Evolutionary conservation across 1,140 invertebrate species (phyloP).

Genomic region (Andricus grossulariae): DNA sequence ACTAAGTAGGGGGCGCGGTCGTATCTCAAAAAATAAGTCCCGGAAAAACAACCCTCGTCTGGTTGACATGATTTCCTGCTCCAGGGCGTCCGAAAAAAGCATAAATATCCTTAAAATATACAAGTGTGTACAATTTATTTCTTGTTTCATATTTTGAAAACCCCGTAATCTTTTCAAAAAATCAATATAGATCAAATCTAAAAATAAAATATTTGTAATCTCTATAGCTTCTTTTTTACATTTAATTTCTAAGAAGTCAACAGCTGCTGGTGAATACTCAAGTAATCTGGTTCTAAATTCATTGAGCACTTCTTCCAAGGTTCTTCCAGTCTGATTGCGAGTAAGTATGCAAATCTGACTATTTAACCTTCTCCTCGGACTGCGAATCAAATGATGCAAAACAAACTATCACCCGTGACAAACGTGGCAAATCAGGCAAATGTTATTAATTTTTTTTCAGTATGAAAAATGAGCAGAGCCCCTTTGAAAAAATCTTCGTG

Average conservation of each 20-base stretch:
- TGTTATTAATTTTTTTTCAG: too few relatives aligned
- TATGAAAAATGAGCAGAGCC: too few relatives aligned
- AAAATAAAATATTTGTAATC: background rate
- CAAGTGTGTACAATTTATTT: too few relatives aligned
- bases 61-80: too few relatives aligned
- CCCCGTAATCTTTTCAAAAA: background rate
- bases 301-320: constrained; percentile 23
- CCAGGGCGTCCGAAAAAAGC: too few relatives aligned
- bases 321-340: constrained; percentile 11
- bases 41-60: too few relatives aligned
- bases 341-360: constrained; percentile 9
- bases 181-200: background rate
- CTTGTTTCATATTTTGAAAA: too few relatives aligned
- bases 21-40: too few relatives aligned
- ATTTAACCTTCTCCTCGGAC: constrained; percentile 20
- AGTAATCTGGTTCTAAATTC: constrained; percentile 27
- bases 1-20: too few relatives aligned
- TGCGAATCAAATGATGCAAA: constrained; percentile 1
- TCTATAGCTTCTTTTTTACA: background rate
- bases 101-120: too few relatives aligned
- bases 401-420: constrained; percentile 9
- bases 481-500: too few relatives aligned
- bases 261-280: constrained; percentile 20
- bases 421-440: constrained; percentile 7
- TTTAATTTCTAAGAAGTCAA: background rate